Evolutionary conservation across 2,113 vertebrate genomes (phyloP).

Genomic region (Nerophis lumbriciformis): DNA sequence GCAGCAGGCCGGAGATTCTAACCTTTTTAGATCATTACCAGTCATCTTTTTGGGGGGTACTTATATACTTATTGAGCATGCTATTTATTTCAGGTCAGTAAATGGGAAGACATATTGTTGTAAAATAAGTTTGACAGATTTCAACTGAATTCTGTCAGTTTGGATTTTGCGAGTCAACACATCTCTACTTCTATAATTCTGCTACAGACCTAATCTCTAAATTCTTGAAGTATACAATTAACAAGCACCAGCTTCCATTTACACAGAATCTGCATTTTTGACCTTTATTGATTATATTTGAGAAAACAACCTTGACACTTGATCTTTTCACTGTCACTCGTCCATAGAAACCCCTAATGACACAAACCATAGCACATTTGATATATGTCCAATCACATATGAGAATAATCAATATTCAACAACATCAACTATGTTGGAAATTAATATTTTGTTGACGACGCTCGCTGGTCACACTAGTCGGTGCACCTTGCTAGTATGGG

Average conservation of each 20-base stretch:
- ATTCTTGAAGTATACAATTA: not conserved
- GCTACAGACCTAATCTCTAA: not conserved
- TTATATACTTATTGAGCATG: not conserved
- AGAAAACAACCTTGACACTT: not conserved
- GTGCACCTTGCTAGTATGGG: not conserved
- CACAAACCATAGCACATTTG: not conserved
- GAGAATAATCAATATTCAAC: not conserved
- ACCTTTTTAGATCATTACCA: not conserved
- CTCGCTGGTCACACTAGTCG: too few species aligned
- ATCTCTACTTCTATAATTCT: not conserved
- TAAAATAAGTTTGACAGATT: not conserved
- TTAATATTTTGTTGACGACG: not conserved
- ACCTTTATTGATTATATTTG: not conserved
- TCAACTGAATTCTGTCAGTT: not conserved
- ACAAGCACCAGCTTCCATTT: not conserved
- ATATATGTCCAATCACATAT: not conserved
- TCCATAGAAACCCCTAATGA: not conserved
- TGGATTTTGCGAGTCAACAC: too few species aligned
- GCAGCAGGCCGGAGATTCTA: not conserved
- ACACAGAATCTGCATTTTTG: not conserved
- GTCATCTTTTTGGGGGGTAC: not conserved
- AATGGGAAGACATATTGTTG: not conserved
- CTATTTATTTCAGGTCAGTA: constrained; percentile 36
- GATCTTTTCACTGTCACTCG: not conserved
- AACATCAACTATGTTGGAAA: not conserved